Evolutionary conservation across 2,797 vertebrate genomes (phyloP).

Genomic region (Anisognathus igniventris): DNA sequence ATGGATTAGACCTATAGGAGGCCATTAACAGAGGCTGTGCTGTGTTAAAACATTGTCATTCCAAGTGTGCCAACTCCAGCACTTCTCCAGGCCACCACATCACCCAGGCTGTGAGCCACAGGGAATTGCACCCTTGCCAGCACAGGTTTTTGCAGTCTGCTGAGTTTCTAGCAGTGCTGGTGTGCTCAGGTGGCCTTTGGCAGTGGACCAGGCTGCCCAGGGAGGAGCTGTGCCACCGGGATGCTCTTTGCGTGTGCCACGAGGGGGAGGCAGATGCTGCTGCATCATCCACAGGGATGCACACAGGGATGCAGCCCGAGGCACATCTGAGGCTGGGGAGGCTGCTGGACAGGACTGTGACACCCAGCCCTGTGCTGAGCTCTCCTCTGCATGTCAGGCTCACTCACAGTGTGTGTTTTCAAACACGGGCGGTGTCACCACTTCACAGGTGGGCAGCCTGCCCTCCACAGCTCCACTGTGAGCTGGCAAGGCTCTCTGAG

Average conservation of each 20-base stretch:
- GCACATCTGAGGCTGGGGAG: background rate
- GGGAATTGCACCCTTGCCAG: rapidly evolving
- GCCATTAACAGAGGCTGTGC: background rate
- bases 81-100: background rate
- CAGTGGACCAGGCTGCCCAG: background rate
- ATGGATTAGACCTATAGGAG: background rate
- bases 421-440: background rate
- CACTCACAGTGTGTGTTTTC: background rate
- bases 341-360: background rate
- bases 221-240: background rate
- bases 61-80: background rate
- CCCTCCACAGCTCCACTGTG: background rate
- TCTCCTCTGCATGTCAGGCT: background rate
- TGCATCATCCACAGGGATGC: background rate
- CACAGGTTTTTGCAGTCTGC: background rate
- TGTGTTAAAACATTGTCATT: background rate
- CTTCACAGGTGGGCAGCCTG: background rate
- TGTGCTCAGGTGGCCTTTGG: background rate
- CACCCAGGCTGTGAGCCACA: background rate
- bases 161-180: background rate
- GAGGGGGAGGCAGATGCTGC: slow-evolving; percentile 28
- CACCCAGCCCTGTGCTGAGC: background rate
- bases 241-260: background rate
- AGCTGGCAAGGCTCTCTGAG: background rate
- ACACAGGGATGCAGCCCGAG: rapidly evolving